Base-by-base conservation (phyloP, 2,888 invertebrate species). In the Thymelicus lineola region DNA sequence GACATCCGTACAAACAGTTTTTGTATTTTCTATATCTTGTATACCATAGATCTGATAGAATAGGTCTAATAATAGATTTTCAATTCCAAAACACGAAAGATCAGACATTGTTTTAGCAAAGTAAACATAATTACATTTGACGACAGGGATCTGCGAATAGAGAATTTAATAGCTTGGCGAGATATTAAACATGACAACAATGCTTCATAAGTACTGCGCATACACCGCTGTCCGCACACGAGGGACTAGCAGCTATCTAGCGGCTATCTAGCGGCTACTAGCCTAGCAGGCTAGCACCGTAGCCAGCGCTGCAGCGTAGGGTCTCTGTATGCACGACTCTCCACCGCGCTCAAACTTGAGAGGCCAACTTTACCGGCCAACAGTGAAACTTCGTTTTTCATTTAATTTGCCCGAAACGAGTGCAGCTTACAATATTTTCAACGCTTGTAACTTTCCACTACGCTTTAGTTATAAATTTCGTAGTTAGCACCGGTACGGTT, bases 371-470 rank as follows among this genome's bases (percentile, higher is more conserved):
- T 83, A 87, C 83, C 88, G 84, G 85, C 85, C 84, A 84, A 86
- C 86, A 82, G 84, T 77, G 81, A 84, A 91, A 93, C 90, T 92
- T 91, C 86, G 86, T 88, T 92, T 92, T 91, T 89, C 92, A 91
- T 93, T 93, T 93, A 92, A 93, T 92, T 92, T 89, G 86, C 82
- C 86, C 87, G 86, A 89, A 92, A 92, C 90, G 90, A 92, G 89
- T 89, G 83, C 89, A 85, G 90, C 87, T 91, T 90, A 90, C 91
- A 89, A 92, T 92, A 92, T 92, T 92, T 91, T 88, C 90, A 87
- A 87, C 88, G 87, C 87, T 89, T 79, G 85, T 85, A 91, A 91
- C 88, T 90, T 90, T 89, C 84, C 82, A 85, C 82, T 85, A 81
- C 78, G 84, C 78, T 82, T 87, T 89, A 83, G 88, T 90, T 89